Evolutionary conservation across 2,113 vertebrate genomes (phyloP).

Genomic region (Rhabdomys dilectus): DNA sequence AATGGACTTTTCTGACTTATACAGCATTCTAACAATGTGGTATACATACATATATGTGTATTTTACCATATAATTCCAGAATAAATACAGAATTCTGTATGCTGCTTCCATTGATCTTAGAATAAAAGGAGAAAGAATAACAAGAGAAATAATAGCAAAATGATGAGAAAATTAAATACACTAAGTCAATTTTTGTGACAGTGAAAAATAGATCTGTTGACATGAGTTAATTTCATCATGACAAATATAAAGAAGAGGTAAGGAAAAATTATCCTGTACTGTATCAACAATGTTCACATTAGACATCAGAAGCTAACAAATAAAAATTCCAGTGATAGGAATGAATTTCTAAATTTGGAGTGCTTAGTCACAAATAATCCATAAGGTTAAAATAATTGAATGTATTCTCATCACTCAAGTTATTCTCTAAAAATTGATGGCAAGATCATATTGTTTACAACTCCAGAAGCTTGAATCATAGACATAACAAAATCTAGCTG

Average conservation of each 20-base stretch:
- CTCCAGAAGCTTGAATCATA: not conserved
- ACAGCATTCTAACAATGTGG: not conserved
- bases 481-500: not conserved
- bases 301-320: not conserved
- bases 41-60: not conserved
- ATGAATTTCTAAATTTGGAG: not conserved
- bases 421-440: not conserved
- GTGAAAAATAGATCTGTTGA: not conserved
- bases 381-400: too few relatives aligned
- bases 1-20: not conserved
- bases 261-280: not conserved
- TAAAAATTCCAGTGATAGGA: not conserved
- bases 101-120: not conserved
- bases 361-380: not conserved
- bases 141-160: not conserved
- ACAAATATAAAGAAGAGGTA: not conserved
- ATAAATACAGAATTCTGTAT: not conserved
- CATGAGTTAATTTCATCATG: not conserved
- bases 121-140: not conserved
- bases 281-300: too few relatives aligned
- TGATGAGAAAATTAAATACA: not conserved
- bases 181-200: not conserved
- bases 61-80: not conserved
- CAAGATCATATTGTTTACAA: not conserved
- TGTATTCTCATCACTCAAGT: not conserved